phyloP scores from a whole-genome alignment of 2,113 vertebrate species.

The Anarhynchus alexandrinus region DNA sequence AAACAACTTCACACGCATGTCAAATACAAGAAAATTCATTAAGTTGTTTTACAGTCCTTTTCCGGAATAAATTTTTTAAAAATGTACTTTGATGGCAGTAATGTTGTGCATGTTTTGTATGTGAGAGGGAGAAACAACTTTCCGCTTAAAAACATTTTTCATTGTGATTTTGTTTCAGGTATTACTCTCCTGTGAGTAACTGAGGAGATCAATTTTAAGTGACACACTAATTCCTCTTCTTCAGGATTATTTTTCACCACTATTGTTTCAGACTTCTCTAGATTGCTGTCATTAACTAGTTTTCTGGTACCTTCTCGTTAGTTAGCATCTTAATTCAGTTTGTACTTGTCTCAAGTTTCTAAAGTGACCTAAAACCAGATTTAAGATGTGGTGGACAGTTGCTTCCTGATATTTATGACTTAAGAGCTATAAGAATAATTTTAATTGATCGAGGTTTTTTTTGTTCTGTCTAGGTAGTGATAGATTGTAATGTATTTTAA shows the following conservation, averaged over 20 bases:
- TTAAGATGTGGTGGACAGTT: background rate
- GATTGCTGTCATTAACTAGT: background rate
- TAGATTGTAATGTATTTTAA: background rate
- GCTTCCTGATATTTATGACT: background rate
- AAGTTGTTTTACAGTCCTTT: background rate
- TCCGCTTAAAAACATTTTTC: background rate
- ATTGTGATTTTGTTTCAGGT: background rate
- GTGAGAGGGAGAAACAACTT: background rate
- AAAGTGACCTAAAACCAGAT: background rate
- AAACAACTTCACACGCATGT: background rate
- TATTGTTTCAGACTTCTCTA: background rate
- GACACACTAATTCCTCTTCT: background rate
- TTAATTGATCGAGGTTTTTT: background rate
- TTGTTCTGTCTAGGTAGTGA: background rate
- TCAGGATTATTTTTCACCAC: background rate
- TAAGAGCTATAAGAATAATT: background rate
- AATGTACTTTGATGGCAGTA: background rate
- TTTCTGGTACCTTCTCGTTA: background rate
- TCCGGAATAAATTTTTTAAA: fast-evolving
- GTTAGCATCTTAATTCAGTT: background rate
- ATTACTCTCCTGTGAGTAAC: background rate
- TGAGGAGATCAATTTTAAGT: background rate
- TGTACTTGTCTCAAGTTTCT: background rate
- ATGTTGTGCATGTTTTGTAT: background rate
- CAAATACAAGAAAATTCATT: background rate